phyloP scores from a whole-genome alignment of 2,113 vertebrate genomes.

The Piliocolobus tephrosceles region DNA sequence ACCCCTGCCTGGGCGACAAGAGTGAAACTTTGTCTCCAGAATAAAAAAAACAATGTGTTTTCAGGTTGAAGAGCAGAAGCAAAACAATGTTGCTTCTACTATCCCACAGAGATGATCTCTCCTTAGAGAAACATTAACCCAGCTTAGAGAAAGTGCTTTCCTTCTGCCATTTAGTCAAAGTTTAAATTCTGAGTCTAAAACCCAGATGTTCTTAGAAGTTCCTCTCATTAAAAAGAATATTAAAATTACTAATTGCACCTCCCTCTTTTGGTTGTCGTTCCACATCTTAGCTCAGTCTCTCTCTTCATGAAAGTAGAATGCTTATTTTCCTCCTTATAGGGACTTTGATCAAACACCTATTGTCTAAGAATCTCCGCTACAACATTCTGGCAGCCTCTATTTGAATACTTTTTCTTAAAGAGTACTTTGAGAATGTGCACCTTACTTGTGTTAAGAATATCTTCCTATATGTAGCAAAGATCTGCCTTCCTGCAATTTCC shows the following conservation, averaged over 20 bases:
- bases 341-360: background rate
- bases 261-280: background rate
- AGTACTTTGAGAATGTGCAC: background rate
- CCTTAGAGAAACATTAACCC: background rate
- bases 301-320: background rate
- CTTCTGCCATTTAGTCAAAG: background rate
- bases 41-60: background rate
- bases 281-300: background rate
- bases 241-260: background rate
- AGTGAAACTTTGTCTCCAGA: no score
- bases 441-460: background rate
- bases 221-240: background rate
- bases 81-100: background rate
- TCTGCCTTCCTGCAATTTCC: background rate
- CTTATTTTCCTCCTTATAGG: background rate
- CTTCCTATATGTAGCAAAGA: background rate
- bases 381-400: background rate
- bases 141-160: background rate
- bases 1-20: no score
- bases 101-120: background rate
- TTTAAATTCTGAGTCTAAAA: conserved; percentile 24
- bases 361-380: background rate
- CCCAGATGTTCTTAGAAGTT: background rate
- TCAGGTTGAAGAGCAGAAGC: background rate
- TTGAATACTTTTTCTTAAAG: background rate